Percentiles rank a stretch among this genome's conserved stretches.
Evolutionary conservation across 2,113 vertebrate species (phyloP).

Genomic region (Nesoenas mayeri): DNA sequence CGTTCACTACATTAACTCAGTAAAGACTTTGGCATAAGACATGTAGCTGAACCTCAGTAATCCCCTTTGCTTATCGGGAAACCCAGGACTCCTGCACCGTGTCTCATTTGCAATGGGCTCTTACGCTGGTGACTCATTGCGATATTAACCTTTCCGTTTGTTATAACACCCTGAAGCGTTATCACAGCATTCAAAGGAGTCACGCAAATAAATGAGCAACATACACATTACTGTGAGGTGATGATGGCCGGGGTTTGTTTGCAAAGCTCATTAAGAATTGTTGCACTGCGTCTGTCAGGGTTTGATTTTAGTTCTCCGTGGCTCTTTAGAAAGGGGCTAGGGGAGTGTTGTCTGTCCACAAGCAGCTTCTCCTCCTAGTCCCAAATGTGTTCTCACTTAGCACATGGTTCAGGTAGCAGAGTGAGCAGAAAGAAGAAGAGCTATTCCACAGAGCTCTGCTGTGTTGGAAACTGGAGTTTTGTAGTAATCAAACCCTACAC

Average conservation of each 20-base stretch:
- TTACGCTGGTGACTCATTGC: not conserved
- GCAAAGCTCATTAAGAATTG: not conserved
- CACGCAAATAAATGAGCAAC: not conserved
- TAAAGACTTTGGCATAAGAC: conserved; percentile 40
- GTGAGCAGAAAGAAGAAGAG: not conserved
- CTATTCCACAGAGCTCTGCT: not conserved
- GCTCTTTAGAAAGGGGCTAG: not conserved
- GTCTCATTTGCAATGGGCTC: not conserved
- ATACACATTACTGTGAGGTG: not conserved
- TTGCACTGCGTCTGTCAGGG: fast-evolving
- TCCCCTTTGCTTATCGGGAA: conserved; percentile 50
- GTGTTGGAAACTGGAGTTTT: not conserved
- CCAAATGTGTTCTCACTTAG: not conserved
- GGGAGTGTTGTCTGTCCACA: not conserved
- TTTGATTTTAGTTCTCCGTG: not conserved
- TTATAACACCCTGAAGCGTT: not conserved
- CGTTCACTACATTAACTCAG: conserved; percentile 70
- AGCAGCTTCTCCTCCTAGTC: not conserved
- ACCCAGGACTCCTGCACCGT: not conserved
- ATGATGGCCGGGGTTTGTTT: not conserved
- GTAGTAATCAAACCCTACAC: not conserved
- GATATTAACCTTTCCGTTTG: not conserved
- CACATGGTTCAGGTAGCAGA: not conserved
- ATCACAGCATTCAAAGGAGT: not conserved
- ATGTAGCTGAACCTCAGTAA: conserved; percentile 43